Conservation (phyloP, 2,888 invertebrate species). For the Morpho achilles region DNA sequence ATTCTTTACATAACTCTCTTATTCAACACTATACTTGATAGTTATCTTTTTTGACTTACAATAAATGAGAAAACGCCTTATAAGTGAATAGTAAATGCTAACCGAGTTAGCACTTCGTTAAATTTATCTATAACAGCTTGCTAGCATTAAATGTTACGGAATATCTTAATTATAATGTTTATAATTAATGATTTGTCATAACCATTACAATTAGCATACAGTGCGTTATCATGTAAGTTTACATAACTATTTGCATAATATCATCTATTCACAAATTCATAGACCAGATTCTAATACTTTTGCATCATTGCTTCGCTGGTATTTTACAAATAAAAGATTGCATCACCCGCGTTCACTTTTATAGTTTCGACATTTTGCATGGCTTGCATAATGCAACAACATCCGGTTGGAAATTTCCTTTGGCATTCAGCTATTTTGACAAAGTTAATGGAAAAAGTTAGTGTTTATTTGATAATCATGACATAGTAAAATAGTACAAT, state of each 20-base stretch:
- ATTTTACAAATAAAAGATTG: slow-evolving; percentile 60
- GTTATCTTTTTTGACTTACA: too few species aligned
- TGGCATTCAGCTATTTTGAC: slow-evolving; percentile 22
- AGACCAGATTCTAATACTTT: slow-evolving; percentile 36
- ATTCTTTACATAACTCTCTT: too few species aligned
- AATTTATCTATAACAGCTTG: too few species aligned
- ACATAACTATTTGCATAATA: slow-evolving; percentile 7
- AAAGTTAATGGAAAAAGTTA: too few species aligned
- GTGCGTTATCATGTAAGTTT: slow-evolving; percentile 3
- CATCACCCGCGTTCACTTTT: slow-evolving; percentile 71
- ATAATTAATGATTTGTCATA: neutral
- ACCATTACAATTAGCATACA: slow-evolving; percentile 3
- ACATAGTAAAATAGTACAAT: too few species aligned
- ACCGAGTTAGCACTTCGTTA: too few species aligned
- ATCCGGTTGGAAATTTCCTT: slow-evolving; percentile 52
- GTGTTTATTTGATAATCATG: too few species aligned
- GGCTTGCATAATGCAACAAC: slow-evolving; percentile 68
- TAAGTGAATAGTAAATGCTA: too few species aligned
- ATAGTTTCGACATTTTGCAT: slow-evolving; percentile 65
- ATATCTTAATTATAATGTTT: too few species aligned
- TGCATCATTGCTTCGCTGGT: slow-evolving; percentile 47
- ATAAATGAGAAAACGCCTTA: too few species aligned
- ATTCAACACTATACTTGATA: too few species aligned
- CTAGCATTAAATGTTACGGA: too few species aligned
- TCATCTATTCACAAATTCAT: slow-evolving; percentile 31